Percentiles rank a stretch among this genome's conserved stretches.
phyloP scores from a whole-genome alignment of 2,113 vertebrate species.

The Zosterops pallidus region DNA sequence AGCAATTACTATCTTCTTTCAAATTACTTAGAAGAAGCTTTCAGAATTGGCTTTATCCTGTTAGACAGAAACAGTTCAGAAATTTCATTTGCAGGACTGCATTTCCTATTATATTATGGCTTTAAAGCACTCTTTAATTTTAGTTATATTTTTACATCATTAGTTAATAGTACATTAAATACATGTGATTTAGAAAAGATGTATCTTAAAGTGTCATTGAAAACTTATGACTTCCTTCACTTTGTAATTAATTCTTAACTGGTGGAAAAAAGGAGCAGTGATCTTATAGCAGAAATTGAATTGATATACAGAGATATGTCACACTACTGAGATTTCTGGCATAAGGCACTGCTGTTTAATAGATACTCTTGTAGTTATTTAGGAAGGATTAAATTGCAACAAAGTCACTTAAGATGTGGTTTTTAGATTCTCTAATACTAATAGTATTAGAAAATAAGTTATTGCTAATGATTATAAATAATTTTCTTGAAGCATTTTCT shows the following conservation, averaged over 20 bases:
- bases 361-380: not conserved
- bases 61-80: not conserved
- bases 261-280: not conserved
- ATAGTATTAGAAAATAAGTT: conserved; percentile 18
- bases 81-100: not conserved
- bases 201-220: conserved; percentile 13
- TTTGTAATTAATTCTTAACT: conserved; percentile 39
- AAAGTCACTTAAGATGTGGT: not conserved
- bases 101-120: not conserved
- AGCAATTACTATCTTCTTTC: not conserved
- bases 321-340: conserved; percentile 7
- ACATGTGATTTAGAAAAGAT: conserved; percentile 38
- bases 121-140: conserved; percentile 38
- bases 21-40: not conserved
- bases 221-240: conserved; percentile 49
- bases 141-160: not conserved
- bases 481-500: not conserved
- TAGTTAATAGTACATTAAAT: conserved; percentile 34
- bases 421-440: conserved; percentile 30
- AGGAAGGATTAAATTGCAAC: conserved; percentile 7
- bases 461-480: not conserved
- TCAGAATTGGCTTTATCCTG: not conserved
- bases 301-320: conserved; percentile 10
- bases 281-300: conserved; percentile 20
- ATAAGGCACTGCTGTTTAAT: not conserved